These are phyloP conservation scores for Zele albiditarsus DNA, from an alignment of 2,888 invertebrate species.

Conservation along the genomic window DNA sequence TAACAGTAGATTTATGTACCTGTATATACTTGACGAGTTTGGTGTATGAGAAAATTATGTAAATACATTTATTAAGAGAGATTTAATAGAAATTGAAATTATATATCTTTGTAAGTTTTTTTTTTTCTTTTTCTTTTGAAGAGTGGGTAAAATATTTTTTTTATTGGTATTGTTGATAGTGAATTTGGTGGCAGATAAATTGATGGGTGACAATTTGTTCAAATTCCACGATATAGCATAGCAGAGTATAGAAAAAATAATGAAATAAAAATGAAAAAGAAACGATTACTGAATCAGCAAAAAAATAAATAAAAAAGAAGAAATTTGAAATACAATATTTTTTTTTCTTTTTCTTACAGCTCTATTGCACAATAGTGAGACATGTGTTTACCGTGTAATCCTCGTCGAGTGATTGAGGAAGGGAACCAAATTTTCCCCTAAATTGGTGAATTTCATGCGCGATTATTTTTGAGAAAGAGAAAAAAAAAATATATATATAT, in stretches of 20 bases:
- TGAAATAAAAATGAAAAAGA: neutral
- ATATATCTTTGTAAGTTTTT: too few relatives aligned
- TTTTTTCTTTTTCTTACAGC: neutral
- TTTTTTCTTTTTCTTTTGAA: too few relatives aligned
- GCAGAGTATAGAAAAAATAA: neutral
- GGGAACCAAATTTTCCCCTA: slow-evolving; percentile 12
- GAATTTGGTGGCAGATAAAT: too few relatives aligned
- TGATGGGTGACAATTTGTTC: too few relatives aligned
- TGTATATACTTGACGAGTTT: too few relatives aligned
- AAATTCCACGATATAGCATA: too few relatives aligned
- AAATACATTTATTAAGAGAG: too few relatives aligned
- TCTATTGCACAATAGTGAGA: slow-evolving; percentile 52
- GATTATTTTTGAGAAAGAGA: slow-evolving; percentile 13
- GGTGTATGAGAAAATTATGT: too few relatives aligned
- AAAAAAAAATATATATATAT: slow-evolving; percentile 18
- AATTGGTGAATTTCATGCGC: slow-evolving; percentile 42
- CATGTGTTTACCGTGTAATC: slow-evolving; percentile 61
- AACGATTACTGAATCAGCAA: neutral
- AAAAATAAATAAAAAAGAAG: neutral
- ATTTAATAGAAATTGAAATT: too few relatives aligned
- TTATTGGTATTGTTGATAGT: too few relatives aligned
- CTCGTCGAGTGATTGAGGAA: slow-evolving; percentile 35
- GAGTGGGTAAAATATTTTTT: too few relatives aligned
- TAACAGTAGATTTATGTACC: too few relatives aligned
- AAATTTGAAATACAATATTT: neutral